Percentiles rank a stretch among this genome's conserved stretches.
Conservation (phyloP, 2,797 vertebrate species). For the Pitangus sulphuratus region DNA sequence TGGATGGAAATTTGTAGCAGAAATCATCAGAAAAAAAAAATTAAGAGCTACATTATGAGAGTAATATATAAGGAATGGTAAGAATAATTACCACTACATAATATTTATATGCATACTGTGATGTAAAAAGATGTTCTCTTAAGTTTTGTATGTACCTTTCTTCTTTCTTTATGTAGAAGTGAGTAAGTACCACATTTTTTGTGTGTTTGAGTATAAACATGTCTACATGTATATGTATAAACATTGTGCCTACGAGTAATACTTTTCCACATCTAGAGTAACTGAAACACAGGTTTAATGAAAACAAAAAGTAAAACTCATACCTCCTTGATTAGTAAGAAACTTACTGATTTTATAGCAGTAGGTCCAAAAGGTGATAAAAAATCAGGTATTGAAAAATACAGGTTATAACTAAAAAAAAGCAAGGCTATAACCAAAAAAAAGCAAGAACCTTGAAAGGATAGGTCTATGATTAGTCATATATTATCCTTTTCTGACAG, state of each 20-base stretch:
- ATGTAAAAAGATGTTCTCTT: not conserved
- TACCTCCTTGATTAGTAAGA: not conserved
- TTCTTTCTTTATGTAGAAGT: not conserved
- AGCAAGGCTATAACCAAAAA: not conserved
- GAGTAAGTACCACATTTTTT: not conserved
- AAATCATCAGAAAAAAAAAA: not conserved
- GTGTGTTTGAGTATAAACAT: not conserved
- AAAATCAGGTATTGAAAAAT: not conserved
- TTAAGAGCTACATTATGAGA: not conserved
- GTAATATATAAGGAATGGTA: not conserved
- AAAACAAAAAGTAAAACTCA: not conserved
- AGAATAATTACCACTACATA: not conserved
- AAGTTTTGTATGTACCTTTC: not conserved
- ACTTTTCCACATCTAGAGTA: not conserved
- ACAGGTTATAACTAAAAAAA: not conserved
- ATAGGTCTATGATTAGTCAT: not conserved
- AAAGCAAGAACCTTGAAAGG: not conserved
- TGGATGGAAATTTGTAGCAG: not conserved
- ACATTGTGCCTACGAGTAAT: not conserved
- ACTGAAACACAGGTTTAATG: not conserved
- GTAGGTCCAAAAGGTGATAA: not conserved
- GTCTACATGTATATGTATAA: not conserved
- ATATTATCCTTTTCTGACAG: not conserved
- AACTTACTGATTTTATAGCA: not conserved
- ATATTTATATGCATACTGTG: not conserved